Evolutionary conservation across 2,113 vertebrate genomes (phyloP).

Genomic region (Physeter macrocephalus): DNA sequence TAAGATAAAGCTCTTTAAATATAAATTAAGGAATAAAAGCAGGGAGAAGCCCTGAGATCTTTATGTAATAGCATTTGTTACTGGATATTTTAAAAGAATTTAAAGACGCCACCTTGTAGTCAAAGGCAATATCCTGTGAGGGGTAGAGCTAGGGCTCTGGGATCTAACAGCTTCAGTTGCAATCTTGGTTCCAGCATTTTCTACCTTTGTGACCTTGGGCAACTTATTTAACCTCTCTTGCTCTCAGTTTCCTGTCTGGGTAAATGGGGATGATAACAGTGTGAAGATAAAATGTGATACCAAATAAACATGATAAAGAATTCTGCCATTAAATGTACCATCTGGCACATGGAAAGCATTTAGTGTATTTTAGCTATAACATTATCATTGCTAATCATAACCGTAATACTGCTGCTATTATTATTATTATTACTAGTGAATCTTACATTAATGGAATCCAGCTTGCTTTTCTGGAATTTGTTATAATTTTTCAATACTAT

Average conservation of each 20-base stretch:
- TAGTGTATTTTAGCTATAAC: not conserved
- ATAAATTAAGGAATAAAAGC: conserved; percentile 2
- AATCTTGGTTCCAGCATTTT: not conserved
- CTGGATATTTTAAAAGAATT: conserved; percentile 25
- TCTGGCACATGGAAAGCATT: not conserved
- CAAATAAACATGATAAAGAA: not conserved
- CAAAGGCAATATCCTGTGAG: not conserved
- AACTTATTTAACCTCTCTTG: conserved; percentile 13
- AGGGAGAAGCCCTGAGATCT: conserved; percentile 9
- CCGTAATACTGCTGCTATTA: not conserved
- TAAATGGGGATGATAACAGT: not conserved
- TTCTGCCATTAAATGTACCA: not conserved
- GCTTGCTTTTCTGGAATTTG: conserved; percentile 22
- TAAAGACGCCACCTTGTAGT: not conserved
- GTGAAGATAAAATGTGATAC: not conserved
- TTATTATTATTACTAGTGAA: not conserved
- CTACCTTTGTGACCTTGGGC: conserved; percentile 5
- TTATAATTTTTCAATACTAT: not conserved
- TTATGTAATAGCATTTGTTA: conserved; percentile 44
- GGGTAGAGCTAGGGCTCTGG: not conserved
- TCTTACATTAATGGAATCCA: not conserved
- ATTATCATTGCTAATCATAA: not conserved
- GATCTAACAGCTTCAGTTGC: not conserved
- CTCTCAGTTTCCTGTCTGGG: not conserved
- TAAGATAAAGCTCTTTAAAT: conserved; percentile 5